phyloP scores from a whole-genome alignment of 1,140 invertebrate genomes.

The Papilio aristodemus region DNA sequence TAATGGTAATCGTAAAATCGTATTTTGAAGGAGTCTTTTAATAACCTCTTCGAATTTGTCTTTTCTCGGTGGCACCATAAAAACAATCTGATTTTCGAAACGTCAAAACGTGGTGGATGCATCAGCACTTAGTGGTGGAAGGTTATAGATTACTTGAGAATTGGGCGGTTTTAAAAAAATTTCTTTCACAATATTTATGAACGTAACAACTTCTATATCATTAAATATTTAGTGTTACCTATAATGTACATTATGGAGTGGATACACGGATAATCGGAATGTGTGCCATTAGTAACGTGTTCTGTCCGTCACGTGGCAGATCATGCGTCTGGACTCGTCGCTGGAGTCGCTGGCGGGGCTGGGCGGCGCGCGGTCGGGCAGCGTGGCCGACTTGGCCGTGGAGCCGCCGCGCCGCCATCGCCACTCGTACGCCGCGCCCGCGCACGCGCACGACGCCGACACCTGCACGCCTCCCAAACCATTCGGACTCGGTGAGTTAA shows the following conservation, averaged over 20 bases:
- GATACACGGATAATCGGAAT: too few species aligned
- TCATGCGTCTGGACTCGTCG: conserved; percentile 89
- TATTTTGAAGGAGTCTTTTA: background rate
- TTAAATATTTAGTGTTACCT: too few species aligned
- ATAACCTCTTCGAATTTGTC: too few species aligned
- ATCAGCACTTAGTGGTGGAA: background rate
- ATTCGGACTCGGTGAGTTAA: conserved; percentile 88
- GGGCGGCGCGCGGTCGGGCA: conserved; percentile 87
- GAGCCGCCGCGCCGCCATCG: conserved; percentile 74
- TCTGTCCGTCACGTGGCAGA: conserved; percentile 77
- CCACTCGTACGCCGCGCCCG: conserved; percentile 78
- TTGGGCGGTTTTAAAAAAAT: too few species aligned
- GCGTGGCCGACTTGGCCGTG: conserved; percentile 89
- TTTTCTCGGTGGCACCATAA: background rate
- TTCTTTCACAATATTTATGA: too few species aligned
- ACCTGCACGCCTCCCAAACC: conserved; percentile 84
- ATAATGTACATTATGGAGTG: too few species aligned
- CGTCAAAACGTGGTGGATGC: background rate
- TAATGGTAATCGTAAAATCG: background rate
- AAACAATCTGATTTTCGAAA: background rate
- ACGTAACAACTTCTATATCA: too few species aligned
- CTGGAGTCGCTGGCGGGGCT: conserved; percentile 85
- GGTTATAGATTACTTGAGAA: background rate
- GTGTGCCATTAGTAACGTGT: too few species aligned
- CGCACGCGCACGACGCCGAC: conserved; percentile 69